Evolutionary conservation across 2,888 invertebrate genomes (phyloP).

Genomic region (Ormia ochracea): DNA sequence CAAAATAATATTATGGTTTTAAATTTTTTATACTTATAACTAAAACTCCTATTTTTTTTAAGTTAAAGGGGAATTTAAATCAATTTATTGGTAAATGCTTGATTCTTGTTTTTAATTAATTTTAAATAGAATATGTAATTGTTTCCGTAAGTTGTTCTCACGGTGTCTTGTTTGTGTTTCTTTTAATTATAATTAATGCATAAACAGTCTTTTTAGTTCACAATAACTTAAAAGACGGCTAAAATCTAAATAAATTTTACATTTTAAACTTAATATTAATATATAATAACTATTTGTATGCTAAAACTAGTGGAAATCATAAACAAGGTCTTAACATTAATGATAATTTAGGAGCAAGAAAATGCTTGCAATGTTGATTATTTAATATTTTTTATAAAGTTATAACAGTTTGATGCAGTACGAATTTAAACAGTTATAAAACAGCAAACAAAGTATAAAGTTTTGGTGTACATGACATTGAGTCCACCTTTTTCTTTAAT

Average conservation of each 20-base stretch:
- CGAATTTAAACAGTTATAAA: constrained; percentile 3
- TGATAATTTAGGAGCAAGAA: constrained; percentile 46
- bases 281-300: constrained; percentile 13
- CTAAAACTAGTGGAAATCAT: constrained; percentile 38
- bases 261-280: constrained; percentile 38
- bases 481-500: neutral
- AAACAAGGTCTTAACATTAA: constrained; percentile 35
- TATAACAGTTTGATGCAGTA: constrained; percentile 22
- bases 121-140: constrained; percentile 5
- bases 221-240: constrained; percentile 67
- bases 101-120: constrained; percentile 14
- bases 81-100: constrained; percentile 24
- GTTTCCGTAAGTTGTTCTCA: constrained; percentile 18
- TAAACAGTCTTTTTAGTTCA: constrained; percentile 76
- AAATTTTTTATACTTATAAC: constrained; percentile 7
- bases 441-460: no score
- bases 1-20: neutral
- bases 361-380: constrained; percentile 37
- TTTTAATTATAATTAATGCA: constrained; percentile 68
- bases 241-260: constrained; percentile 50
- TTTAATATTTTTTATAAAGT: neutral
- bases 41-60: neutral
- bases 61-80: neutral
- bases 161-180: constrained; percentile 26
- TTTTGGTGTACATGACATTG: neutral